Evolutionary conservation across 2,113 vertebrate species (phyloP).

Genomic region (Anarhynchus alexandrinus): DNA sequence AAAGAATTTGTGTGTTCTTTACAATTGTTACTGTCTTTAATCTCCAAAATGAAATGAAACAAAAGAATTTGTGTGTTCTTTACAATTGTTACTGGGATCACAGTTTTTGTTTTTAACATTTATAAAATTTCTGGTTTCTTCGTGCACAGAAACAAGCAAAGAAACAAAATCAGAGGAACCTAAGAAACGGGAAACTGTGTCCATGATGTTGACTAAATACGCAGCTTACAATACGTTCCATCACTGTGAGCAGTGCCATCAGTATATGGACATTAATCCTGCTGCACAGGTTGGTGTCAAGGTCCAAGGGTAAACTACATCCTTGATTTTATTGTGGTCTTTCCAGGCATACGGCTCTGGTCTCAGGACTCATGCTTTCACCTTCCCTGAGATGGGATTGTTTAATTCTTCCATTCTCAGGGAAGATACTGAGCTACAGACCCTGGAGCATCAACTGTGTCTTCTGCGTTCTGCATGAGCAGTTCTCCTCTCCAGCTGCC

Average conservation of each 20-base stretch:
- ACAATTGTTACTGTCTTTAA: neutral
- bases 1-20: neutral
- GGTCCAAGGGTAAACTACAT: neutral
- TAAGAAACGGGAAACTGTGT: constrained; percentile 83
- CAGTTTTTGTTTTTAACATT: neutral
- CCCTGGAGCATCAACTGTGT: neutral
- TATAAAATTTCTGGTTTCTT: neutral
- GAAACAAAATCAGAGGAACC: constrained; percentile 72
- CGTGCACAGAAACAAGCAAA: constrained; percentile 72
- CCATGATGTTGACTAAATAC: constrained; percentile 91
- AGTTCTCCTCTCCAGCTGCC: neutral
- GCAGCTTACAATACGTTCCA: constrained; percentile 97
- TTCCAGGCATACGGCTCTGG: neutral
- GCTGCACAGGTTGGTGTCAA: constrained; percentile 79
- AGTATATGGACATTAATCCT: constrained; percentile 88
- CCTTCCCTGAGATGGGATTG: neutral
- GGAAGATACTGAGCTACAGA: neutral
- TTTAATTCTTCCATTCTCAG: constrained; percentile 10
- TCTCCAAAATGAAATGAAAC: neutral
- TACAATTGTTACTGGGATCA: neutral
- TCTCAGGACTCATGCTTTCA: neutral
- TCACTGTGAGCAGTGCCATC: constrained; percentile 96
- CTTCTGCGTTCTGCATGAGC: neutral
- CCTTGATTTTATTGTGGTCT: neutral
- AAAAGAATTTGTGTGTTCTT: neutral